Base-by-base conservation (phyloP, 1,140 invertebrate genomes). In the Leptinotarsa defecta region DNA sequence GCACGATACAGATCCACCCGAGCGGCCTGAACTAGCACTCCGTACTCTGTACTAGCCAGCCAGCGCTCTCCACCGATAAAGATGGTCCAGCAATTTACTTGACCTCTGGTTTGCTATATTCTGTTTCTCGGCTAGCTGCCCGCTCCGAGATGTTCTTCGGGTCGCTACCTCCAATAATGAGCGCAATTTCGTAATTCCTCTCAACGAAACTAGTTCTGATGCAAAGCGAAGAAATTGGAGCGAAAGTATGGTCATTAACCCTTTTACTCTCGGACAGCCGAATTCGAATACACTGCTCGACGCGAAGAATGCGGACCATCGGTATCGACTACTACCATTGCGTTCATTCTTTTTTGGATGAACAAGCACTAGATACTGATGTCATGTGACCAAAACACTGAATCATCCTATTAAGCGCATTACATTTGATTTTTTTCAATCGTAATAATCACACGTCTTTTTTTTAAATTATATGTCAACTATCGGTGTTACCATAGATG, bases 1-100 rank as follows among this genome's bases (percentile, higher is more conserved):
- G 78, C 73, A 61, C 82, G 81, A 83, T 83, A 83, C 81, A 84
- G 82, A 84, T 84, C 83, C 83, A 81, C 78, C 82, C 76, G 79
- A 77, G 79, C 74, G 81, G 79, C 81, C 81, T 82, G 81, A 81
- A 82, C 81, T 79, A 82, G 81, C 80, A 75, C 81, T 78, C 52
- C 34, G 48, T 74, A 73, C 34, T 43, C n/a, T 63, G 48, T 19
- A 71, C 70, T 71, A 71, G 70, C 52, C 68, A 5, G 24, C 22
- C 52, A 43, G 48, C 70, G 24, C 52, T 71, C 70, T 24, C 62
- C 48, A 15, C n/a, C 67, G 71, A 73, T 73, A 73, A 73, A 73
- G 71, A 73, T 73, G 71, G 71, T 73, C 71, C 71, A 64, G 71
- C 71, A 73, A 73, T 73, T 73, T 73, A 73, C 71, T 73, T 64